Evolutionary conservation across 2,797 vertebrate species (phyloP).

Genomic region (Sylvilagus floridanus): DNA sequence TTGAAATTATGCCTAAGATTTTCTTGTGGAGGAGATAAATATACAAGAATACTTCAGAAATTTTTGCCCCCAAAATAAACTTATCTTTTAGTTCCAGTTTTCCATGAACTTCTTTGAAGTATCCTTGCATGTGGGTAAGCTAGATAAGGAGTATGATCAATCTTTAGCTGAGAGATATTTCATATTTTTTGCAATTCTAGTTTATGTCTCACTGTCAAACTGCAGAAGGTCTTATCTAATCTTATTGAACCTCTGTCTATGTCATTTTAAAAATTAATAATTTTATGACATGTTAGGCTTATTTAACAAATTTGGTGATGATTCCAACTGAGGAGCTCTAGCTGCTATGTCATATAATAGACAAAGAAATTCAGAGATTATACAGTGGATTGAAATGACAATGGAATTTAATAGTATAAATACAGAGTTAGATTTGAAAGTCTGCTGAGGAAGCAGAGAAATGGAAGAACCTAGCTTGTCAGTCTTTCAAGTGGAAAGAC

Average conservation of each 20-base stretch:
- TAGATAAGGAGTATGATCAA: neutral
- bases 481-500: neutral
- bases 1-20: conserved; percentile 13
- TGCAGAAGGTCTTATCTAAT: neutral
- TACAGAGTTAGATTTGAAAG: neutral
- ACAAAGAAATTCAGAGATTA: neutral
- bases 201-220: neutral
- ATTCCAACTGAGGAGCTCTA: neutral
- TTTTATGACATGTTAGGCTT: neutral
- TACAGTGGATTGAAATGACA: neutral
- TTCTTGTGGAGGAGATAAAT: neutral
- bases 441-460: neutral
- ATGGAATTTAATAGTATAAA: conserved; percentile 2
- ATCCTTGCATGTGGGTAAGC: neutral
- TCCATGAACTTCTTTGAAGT: no score
- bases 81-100: no score
- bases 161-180: neutral
- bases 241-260: neutral
- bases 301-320: neutral
- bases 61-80: no score
- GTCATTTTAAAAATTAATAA: neutral
- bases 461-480: neutral
- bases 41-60: no score
- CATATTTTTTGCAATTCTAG: neutral
- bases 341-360: neutral